These are phyloP conservation scores for Haplochromis vanheusdeni DNA, from an alignment of 2,113 vertebrate species.

Conservation along the genomic window DNA sequence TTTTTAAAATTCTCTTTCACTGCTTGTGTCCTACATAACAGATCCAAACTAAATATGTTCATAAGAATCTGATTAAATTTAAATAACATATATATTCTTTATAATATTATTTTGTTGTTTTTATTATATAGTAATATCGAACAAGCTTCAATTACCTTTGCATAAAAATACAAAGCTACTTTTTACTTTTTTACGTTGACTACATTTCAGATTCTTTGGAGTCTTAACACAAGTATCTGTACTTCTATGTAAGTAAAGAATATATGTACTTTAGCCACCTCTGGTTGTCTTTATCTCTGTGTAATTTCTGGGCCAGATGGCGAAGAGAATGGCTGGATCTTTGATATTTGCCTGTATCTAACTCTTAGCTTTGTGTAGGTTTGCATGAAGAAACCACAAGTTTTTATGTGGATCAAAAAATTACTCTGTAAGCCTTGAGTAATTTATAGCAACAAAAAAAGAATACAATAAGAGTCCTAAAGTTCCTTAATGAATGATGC, in stretches of 20 bases:
- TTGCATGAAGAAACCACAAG: not conserved
- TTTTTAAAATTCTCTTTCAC: not conserved
- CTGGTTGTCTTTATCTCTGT: not conserved
- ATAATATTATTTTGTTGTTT: not conserved
- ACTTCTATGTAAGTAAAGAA: not conserved
- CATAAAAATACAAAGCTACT: not conserved
- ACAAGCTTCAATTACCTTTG: not conserved
- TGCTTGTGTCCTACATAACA: fast-evolving
- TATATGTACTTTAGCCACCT: not conserved
- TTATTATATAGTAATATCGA: not conserved
- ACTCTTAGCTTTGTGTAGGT: not conserved
- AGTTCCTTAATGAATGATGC: not conserved
- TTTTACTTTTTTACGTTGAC: not conserved
- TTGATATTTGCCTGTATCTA: not conserved
- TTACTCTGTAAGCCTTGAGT: not conserved
- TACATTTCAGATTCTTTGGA: not conserved
- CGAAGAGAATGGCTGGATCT: not conserved
- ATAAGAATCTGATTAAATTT: not conserved
- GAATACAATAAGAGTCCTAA: not conserved
- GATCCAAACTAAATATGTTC: not conserved
- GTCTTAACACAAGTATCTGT: not conserved
- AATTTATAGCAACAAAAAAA: not conserved
- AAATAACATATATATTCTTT: not conserved
- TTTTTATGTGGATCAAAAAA: conserved; percentile 19
- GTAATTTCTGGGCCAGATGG: not conserved